phyloP scores from a whole-genome alignment of 2,888 invertebrate species.

The Geotrupes spiniger region DNA sequence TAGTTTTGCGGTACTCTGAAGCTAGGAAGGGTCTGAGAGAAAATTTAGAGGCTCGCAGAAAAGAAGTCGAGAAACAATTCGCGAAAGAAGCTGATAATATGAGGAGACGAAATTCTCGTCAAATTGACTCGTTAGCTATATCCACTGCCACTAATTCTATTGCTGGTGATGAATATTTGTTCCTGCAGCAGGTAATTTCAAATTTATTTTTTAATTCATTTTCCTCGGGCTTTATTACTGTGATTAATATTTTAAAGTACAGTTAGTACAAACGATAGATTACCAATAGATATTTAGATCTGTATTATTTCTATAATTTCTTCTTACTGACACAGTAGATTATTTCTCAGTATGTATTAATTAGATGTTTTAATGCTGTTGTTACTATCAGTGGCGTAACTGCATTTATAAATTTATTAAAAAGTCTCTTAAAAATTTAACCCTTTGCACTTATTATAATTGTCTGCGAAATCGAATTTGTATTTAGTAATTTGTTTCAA shows the following conservation, averaged over 20 bases:
- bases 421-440: too few species aligned
- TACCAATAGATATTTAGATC: too few species aligned
- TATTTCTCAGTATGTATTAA: too few species aligned
- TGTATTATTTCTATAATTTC: too few species aligned
- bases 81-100: slow-evolving; percentile 48
- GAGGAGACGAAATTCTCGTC: slow-evolving; percentile 52
- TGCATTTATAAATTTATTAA: too few species aligned
- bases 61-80: slow-evolving; percentile 51
- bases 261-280: too few species aligned
- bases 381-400: too few species aligned
- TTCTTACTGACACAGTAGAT: too few species aligned
- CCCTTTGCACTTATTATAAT: too few species aligned
- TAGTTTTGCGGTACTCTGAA: slow-evolving; percentile 67
- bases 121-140: slow-evolving; percentile 45
- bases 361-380: too few species aligned
- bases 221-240: slow-evolving; percentile 10
- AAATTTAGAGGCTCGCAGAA: slow-evolving; percentile 51
- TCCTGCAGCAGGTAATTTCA: slow-evolving; percentile 47
- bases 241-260: background rate
- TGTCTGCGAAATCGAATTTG: too few species aligned
- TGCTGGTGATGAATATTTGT: slow-evolving; percentile 49
- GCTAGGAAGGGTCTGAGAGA: slow-evolving; percentile 53
- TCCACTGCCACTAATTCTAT: slow-evolving; percentile 41
- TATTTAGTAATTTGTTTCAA: too few species aligned
- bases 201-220: slow-evolving; percentile 17